Conservation (phyloP, 2,888 invertebrate species). For the Amphipyra tragopoginis region DNA sequence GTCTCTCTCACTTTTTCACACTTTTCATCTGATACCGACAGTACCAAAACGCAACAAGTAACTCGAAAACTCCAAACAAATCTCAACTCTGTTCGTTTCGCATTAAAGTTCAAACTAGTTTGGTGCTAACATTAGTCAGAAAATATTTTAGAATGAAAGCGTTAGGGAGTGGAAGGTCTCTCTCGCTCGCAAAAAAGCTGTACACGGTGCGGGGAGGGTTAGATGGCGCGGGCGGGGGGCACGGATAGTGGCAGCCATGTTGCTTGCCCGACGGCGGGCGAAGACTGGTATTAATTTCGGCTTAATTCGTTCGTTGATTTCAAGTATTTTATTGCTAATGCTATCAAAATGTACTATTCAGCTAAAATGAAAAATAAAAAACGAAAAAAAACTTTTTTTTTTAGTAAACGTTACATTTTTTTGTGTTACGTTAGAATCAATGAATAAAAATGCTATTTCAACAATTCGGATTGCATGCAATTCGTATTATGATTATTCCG, state of each 20-base stretch:
- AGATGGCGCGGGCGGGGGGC: slow-evolving; percentile 69
- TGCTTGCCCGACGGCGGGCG: slow-evolving; percentile 82
- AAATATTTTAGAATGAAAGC: slow-evolving; percentile 89
- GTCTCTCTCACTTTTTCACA: slow-evolving; percentile 90
- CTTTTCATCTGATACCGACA: slow-evolving; percentile 80
- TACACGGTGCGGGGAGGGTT: slow-evolving; percentile 73
- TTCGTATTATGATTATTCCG: neutral
- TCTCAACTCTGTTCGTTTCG: slow-evolving; percentile 23
- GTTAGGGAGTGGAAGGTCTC: slow-evolving; percentile 86
- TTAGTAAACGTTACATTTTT: neutral
- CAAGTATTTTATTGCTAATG: slow-evolving; percentile 76
- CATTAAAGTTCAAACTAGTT: slow-evolving; percentile 47
- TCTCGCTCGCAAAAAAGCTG: slow-evolving; percentile 89
- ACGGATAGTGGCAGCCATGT: slow-evolving; percentile 83
- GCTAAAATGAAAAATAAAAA: slow-evolving; percentile 12
- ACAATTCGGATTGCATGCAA: neutral
- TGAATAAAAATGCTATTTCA: neutral
- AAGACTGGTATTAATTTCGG: slow-evolving; percentile 88
- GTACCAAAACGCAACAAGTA: slow-evolving; percentile 59
- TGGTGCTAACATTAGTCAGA: slow-evolving; percentile 65
- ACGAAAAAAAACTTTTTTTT: neutral
- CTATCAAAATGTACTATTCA: slow-evolving; percentile 19
- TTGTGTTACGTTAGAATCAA: neutral
- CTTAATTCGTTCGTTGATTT: slow-evolving; percentile 84
- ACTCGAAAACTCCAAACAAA: slow-evolving; percentile 26